Conservation (phyloP, 2,797 vertebrate species). For the Pangasius krempfi region DNA sequence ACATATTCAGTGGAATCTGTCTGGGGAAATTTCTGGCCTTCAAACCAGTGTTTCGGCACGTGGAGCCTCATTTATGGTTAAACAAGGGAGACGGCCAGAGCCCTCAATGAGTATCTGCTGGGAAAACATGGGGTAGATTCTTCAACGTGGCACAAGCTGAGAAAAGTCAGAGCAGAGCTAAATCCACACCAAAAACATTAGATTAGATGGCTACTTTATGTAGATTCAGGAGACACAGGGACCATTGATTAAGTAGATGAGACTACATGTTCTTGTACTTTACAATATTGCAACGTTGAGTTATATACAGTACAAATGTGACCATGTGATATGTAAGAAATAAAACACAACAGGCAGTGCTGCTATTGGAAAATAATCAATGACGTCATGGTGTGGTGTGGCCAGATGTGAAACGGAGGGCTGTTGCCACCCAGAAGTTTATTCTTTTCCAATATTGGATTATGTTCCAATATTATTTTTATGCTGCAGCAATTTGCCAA, state of each 20-base stretch:
- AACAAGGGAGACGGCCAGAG: slow-evolving; percentile 52
- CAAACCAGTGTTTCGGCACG: slow-evolving; percentile 59
- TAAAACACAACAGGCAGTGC: not conserved
- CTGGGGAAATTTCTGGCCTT: slow-evolving; percentile 56
- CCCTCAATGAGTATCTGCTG: slow-evolving; percentile 57
- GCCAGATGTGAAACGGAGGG: not conserved
- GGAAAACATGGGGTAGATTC: slow-evolving; percentile 52
- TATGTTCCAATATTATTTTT: not conserved
- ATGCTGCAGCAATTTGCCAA: not conserved
- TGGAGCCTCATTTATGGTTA: slow-evolving; percentile 58
- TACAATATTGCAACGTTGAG: not conserved
- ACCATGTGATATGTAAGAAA: not conserved
- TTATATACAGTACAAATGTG: not conserved
- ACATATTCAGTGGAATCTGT: slow-evolving; percentile 58
- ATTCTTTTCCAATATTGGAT: not conserved
- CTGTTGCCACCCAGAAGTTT: not conserved
- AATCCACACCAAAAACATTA: slow-evolving; percentile 32
- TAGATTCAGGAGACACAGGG: not conserved
- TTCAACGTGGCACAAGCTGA: slow-evolving; percentile 51
- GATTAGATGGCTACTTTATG: not conserved
- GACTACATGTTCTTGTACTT: not conserved
- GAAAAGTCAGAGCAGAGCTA: slow-evolving; percentile 32
- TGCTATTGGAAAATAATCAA: not conserved
- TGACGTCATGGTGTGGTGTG: not conserved
- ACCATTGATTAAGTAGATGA: not conserved